A percentile compares a stretch with the other conserved stretches of the same genome.
phyloP scores from a whole-genome alignment of 2,797 vertebrate species.

The Megaceryle alcyon region DNA sequence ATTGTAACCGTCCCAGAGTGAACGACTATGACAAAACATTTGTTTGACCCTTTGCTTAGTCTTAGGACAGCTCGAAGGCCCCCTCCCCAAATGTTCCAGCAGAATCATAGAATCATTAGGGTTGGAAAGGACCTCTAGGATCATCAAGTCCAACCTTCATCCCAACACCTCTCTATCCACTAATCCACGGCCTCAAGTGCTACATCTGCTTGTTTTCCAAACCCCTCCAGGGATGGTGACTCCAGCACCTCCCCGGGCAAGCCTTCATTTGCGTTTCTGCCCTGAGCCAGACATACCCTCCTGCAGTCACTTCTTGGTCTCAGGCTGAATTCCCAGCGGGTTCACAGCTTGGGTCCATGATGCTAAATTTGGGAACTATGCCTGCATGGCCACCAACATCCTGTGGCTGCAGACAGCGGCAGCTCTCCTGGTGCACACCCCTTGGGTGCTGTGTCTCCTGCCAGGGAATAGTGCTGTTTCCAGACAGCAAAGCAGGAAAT shows the following conservation, averaged over 20 bases:
- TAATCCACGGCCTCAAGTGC: no score
- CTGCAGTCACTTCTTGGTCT: background rate
- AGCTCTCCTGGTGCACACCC: background rate
- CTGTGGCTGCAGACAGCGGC: background rate
- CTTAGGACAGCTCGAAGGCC: background rate
- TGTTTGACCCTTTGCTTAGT: background rate
- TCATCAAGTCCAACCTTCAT: no score
- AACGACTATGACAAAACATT: background rate
- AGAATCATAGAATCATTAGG: background rate
- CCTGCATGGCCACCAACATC: background rate
- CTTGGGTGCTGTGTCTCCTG: background rate
- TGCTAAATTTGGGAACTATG: background rate
- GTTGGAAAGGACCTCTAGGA: no score
- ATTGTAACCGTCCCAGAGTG: background rate
- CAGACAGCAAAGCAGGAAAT: background rate
- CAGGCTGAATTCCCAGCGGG: background rate
- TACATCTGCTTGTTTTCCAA: no score
- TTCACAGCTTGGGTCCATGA: rapidly evolving
- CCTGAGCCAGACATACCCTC: background rate
- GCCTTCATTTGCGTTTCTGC: background rate
- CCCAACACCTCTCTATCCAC: no score
- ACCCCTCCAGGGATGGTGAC: no score
- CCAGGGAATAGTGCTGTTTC: background rate
- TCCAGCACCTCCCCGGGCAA: no score
- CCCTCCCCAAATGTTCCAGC: background rate